Percentiles rank a stretch among this genome's conserved stretches.
These are phyloP conservation scores for Mormyrus iriodes DNA, from an alignment of 2,113 vertebrate genomes.

Conservation along the genomic window DNA sequence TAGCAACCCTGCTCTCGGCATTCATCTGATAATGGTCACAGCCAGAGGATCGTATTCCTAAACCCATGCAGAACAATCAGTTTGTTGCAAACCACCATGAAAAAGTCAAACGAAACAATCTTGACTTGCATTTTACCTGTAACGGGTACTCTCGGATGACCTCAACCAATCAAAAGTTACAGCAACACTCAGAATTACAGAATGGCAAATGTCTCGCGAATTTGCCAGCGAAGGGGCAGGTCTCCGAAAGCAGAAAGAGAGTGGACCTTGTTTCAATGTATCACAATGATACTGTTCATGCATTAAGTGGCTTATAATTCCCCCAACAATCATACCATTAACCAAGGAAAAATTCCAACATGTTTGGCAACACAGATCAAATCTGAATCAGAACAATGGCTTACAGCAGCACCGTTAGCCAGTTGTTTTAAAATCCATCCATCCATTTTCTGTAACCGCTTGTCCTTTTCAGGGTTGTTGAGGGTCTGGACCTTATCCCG, in stretches of 20 bases:
- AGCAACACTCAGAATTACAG: not conserved
- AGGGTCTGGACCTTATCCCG: too few species aligned
- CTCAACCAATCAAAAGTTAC: not conserved
- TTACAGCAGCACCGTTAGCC: not conserved
- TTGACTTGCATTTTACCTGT: not conserved
- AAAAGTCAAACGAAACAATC: not conserved
- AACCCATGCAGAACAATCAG: not conserved
- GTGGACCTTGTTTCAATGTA: not conserved
- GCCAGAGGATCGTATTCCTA: not conserved
- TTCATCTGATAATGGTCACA: not conserved
- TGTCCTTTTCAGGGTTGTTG: not conserved
- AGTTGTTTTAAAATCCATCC: not conserved
- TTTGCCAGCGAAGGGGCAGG: not conserved
- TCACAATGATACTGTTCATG: not conserved
- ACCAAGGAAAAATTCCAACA: not conserved
- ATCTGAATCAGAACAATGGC: not conserved
- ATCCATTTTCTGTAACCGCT: not conserved
- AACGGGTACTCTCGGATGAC: not conserved
- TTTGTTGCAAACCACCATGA: not conserved
- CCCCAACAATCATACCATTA: not conserved
- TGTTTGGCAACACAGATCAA: not conserved
- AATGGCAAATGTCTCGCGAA: not conserved
- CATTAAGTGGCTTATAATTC: not conserved
- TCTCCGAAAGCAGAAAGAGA: not conserved
- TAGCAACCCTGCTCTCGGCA: not conserved